A percentile compares a stretch with the other conserved stretches of the same genome.
These are phyloP conservation scores for Onychomys torridus DNA, from an alignment of 2,797 vertebrate genomes.

Conservation along the genomic window DNA sequence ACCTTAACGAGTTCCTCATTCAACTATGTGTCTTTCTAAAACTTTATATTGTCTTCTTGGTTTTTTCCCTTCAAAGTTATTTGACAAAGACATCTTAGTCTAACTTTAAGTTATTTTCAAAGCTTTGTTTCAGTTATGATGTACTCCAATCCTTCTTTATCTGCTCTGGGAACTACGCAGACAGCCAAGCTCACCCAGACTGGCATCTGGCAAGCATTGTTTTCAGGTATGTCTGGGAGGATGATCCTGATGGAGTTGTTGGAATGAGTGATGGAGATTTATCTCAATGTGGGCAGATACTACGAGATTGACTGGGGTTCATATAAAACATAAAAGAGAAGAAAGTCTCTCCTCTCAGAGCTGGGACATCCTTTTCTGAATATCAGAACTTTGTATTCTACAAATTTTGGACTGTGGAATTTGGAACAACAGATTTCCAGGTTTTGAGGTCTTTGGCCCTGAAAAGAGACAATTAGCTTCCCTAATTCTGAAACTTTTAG, in stretches of 20 bases:
- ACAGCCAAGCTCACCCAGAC: not conserved
- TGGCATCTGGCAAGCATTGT: not conserved
- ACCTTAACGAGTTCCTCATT: no score
- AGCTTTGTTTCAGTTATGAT: no score
- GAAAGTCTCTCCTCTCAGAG: not conserved
- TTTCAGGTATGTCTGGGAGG: not conserved
- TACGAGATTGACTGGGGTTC: not conserved
- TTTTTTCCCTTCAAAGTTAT: no score
- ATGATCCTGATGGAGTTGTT: not conserved
- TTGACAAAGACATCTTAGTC: no score
- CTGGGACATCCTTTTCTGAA: not conserved
- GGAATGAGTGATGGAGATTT: no score
- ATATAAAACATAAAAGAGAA: not conserved
- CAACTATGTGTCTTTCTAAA: no score
- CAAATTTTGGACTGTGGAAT: not conserved
- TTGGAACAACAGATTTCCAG: not conserved
- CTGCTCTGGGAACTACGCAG: not conserved
- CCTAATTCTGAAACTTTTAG: not conserved
- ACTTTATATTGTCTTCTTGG: no score
- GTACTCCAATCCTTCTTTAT: not conserved
- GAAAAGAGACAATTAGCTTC: not conserved
- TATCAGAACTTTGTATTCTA: not conserved
- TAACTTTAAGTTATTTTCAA: no score
- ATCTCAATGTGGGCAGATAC: not conserved
- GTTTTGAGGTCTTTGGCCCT: not conserved